Conservation (phyloP, 2,888 invertebrate species). For the Capitulum mitella region DNA sequence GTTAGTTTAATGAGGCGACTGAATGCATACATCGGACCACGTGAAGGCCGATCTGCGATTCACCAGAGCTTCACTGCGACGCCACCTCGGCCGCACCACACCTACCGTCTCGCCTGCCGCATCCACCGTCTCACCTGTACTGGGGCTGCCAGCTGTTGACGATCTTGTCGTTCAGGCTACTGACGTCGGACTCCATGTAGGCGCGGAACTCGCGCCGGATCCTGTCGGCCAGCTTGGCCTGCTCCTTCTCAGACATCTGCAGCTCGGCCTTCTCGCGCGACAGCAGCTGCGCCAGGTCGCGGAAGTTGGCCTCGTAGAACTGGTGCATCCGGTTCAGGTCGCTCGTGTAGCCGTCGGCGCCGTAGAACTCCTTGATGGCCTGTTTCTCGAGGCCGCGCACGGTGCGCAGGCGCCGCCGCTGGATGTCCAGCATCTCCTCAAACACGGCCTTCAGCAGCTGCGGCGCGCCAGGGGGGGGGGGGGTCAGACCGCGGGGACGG, state of each 20-base stretch:
- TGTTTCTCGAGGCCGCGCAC: background rate
- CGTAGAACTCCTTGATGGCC: conserved; percentile 13
- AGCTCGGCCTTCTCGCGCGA: background rate
- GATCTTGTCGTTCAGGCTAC: background rate
- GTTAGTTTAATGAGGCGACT: too few relatives aligned
- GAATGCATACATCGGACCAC: too few relatives aligned
- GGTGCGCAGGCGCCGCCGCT: conserved; percentile 2
- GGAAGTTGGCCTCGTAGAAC: conserved; percentile 24
- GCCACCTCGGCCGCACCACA: too few relatives aligned
- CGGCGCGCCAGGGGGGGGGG: background rate
- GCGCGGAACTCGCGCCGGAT: background rate
- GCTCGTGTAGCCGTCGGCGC: conserved; percentile 2
- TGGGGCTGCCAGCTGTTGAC: conserved; percentile 13
- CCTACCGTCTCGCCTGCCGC: background rate
- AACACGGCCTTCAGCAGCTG: conserved; percentile 15
- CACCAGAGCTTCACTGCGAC: too few relatives aligned
- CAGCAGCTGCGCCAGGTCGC: conserved; percentile 14
- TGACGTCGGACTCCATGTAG: conserved; percentile 13
- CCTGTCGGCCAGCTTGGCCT: background rate
- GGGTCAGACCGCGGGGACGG: too few relatives aligned
- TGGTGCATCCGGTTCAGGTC: conserved; percentile 14
- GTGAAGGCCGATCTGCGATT: too few relatives aligned
- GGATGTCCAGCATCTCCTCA: conserved; percentile 19
- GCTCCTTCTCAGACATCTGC: background rate
- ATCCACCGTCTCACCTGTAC: background rate